Conservation (phyloP, 2,797 vertebrate genomes). For the Hypotaenidia okinawae region DNA sequence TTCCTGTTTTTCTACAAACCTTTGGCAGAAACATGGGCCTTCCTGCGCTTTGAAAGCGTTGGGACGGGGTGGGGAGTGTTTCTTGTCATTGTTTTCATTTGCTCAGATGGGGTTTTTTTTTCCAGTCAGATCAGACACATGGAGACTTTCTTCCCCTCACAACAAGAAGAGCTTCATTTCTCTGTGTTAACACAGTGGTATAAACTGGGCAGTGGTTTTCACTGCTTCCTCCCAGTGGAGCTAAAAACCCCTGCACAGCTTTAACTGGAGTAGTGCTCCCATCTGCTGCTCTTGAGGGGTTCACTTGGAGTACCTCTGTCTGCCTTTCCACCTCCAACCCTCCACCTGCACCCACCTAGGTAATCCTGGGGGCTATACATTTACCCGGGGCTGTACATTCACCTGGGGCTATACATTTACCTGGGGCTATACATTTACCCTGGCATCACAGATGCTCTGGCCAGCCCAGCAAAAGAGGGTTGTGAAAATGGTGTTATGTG, state of each 20-base stretch:
- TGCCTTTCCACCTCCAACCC: neutral
- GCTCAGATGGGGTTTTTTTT: no score
- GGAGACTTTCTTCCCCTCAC: neutral
- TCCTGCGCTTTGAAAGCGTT: neutral
- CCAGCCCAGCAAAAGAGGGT: accelerated
- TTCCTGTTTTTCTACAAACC: neutral
- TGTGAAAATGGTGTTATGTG: no score
- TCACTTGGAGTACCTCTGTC: accelerated
- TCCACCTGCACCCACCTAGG: accelerated
- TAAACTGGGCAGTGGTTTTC: neutral
- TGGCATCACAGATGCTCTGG: neutral
- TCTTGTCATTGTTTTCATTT: neutral
- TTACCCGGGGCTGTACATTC: no score
- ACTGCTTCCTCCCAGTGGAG: neutral
- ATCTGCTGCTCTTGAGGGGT: neutral
- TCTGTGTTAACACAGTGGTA: neutral
- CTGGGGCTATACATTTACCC: neutral
- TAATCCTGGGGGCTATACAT: no score
- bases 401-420: neutral
- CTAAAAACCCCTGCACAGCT: neutral
- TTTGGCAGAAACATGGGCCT: neutral
- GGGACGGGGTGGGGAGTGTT: neutral
- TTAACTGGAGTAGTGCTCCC: neutral
- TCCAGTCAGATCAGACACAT: accelerated
- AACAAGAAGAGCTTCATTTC: neutral